Evolutionary conservation across 2,888 invertebrate genomes (phyloP), one percentile per base, ranked within the genome.

Genomic region (Torymus aiolomorphi): DNA sequence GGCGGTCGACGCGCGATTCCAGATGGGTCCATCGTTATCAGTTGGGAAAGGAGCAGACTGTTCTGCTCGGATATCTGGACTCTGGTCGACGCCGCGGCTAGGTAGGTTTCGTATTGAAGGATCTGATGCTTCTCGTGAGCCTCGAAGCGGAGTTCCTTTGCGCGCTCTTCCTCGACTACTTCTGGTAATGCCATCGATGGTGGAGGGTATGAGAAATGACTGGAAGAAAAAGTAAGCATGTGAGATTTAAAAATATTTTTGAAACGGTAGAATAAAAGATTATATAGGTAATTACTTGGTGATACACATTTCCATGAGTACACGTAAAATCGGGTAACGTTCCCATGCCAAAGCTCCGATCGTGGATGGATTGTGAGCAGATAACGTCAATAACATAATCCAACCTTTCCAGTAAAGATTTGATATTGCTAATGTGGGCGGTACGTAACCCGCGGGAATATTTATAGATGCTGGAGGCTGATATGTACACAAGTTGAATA

Each of bases 231-330:
- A 14, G 51, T 57, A n/a, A n/a, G 4, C 52, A 66, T 2, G 11
- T 59, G 18, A 20, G 42, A 24, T 31, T 24, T 31, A 31, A 31
- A 31, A 31, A 8, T 16, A n/a, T 65, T 12, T 42, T 70, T 20
- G 3, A 71, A 59, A 52, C 11, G 18, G 10, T n/a, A n/a, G 24
- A 67, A 13, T 31, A 42, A 24, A 69, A 8, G 31, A 57, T 51
- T 14, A n/a, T 24, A 42, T 66, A 76, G 66, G 8, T 59, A 91
- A 92, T 91, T 88, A 95, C 95, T 96, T 97, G 12, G 98, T 98
- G 88, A 98, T 98, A 86, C 97, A 97, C 95, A 97, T 97, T 92
- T 98, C 98, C 93, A 98, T 97, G 83, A 98, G 92, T 86, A 95
- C 95, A 82, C 96, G 93, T 83, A 98, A 93, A 69, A 96, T 98